These are phyloP conservation scores for Phyllostomus discolor DNA, from an alignment of 2,113 vertebrate genomes.

Conservation along the genomic window DNA sequence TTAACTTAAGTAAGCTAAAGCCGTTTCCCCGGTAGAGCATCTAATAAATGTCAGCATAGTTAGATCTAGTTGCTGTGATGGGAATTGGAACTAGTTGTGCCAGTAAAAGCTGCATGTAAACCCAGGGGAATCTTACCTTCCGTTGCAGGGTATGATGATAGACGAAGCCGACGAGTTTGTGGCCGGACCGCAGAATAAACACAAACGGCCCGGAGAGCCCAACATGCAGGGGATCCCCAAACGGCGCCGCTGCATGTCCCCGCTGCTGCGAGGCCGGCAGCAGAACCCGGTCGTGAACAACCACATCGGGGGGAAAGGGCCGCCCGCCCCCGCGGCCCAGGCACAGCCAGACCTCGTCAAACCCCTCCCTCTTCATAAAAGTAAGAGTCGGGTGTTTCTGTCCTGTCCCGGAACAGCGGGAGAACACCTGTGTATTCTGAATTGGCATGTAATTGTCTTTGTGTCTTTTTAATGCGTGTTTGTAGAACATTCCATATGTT, in stretches of 20 bases:
- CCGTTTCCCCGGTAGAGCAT: neutral
- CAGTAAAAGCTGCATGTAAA: neutral
- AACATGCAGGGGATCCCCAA: constrained; percentile 84
- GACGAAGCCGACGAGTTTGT: constrained; percentile 90
- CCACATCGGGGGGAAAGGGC: constrained; percentile 82
- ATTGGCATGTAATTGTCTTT: constrained; percentile 19
- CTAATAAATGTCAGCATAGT: neutral
- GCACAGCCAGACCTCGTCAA: constrained; percentile 80
- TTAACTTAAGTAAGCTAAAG: constrained; percentile 22
- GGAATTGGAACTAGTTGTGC: neutral
- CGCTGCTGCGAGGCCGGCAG: constrained; percentile 76
- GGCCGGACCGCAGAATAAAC: constrained; percentile 86
- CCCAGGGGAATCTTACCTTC: neutral
- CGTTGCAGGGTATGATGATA: constrained; percentile 87
- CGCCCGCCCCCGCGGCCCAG: constrained; percentile 75
- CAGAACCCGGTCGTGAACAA: constrained; percentile 80
- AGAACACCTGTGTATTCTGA: neutral
- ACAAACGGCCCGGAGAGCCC: constrained; percentile 85
- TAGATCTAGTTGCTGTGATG: neutral
- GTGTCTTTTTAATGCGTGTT: neutral
- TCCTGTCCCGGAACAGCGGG: neutral
- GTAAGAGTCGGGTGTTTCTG: constrained; percentile 67
- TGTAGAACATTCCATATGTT: neutral
- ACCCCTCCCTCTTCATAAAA: constrained; percentile 79
- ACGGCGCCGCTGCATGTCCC: constrained; percentile 85